A percentile compares a stretch with the other conserved stretches of the same genome.
Evolutionary conservation across 1,140 invertebrate genomes (phyloP).

Genomic region (Drosophila oshimai): DNA sequence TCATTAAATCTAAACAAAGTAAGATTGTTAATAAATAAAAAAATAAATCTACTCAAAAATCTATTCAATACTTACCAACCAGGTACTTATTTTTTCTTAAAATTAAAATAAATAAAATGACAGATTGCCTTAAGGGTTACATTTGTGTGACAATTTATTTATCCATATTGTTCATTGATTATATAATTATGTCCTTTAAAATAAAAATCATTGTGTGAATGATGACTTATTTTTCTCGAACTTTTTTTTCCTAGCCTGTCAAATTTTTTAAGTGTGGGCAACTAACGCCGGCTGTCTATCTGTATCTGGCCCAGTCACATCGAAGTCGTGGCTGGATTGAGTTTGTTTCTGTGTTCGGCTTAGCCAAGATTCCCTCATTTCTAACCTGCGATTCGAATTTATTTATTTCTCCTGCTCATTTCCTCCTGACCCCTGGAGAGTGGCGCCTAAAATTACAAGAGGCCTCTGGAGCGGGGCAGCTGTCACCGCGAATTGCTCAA

Average conservation of each 20-base stretch:
- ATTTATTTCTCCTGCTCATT: conserved; percentile 32
- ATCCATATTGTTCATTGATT: too few species aligned
- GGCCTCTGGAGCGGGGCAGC: conserved; percentile 12
- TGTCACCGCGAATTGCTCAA: conserved; percentile 34
- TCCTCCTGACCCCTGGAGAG: conserved; percentile 61
- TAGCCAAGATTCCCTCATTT: conserved; percentile 42
- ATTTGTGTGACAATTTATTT: too few species aligned
- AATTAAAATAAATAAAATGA: too few species aligned
- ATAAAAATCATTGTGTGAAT: neutral
- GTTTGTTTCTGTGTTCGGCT: conserved; percentile 48
- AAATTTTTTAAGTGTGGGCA: conserved; percentile 16
- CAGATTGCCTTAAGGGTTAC: too few species aligned
- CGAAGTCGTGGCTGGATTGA: conserved; percentile 71
- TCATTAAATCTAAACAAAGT: too few species aligned
- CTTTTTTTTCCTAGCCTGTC: neutral
- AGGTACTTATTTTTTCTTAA: too few species aligned
- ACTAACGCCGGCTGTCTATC: conserved; percentile 60
- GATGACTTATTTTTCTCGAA: neutral
- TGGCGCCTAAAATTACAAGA: conserved; percentile 68
- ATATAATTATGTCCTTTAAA: neutral
- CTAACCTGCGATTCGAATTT: conserved; percentile 43
- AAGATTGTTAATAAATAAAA: too few species aligned
- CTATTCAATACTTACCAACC: too few species aligned
- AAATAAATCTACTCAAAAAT: too few species aligned
- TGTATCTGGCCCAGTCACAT: conserved; percentile 70